A percentile compares a stretch with the other conserved stretches of the same genome.
These are phyloP conservation scores for Caenorhabditis doughertyi DNA, from an alignment of 2,888 invertebrate species.

Conservation along the genomic window DNA sequence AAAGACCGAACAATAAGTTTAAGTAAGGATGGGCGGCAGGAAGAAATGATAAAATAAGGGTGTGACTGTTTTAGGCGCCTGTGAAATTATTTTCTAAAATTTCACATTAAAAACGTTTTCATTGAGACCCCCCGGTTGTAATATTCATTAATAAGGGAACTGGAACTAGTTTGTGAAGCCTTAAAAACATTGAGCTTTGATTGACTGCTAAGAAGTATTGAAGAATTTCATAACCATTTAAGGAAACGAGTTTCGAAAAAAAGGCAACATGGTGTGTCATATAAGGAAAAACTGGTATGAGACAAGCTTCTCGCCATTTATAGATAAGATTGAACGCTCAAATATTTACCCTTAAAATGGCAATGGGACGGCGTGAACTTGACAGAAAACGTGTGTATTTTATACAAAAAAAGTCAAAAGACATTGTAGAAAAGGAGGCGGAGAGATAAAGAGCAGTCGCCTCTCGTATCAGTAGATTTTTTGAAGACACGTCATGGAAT, in stretches of 20 bases:
- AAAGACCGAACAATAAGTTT: neutral
- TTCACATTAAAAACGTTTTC: neutral
- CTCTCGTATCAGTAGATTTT: slow-evolving; percentile 37
- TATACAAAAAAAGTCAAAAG: slow-evolving; percentile 11
- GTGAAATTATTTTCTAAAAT: neutral
- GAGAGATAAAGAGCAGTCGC: slow-evolving; percentile 2
- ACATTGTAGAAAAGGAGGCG: neutral
- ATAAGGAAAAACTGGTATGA: slow-evolving; percentile 13
- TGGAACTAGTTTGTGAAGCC: no score
- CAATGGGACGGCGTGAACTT: slow-evolving; percentile 47
- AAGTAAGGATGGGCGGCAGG: slow-evolving; percentile 7
- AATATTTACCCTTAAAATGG: slow-evolving; percentile 47
- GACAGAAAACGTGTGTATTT: slow-evolving; percentile 48
- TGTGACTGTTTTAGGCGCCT: neutral
- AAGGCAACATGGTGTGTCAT: slow-evolving; percentile 40
- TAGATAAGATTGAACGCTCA: slow-evolving; percentile 57
- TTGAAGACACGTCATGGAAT: slow-evolving; percentile 45
- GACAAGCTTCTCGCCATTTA: slow-evolving; percentile 40
- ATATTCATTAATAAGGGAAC: no score
- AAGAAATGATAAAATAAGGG: slow-evolving; percentile 22
- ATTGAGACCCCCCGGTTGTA: no score
- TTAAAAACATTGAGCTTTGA: neutral
- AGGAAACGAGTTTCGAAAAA: slow-evolving; percentile 9
- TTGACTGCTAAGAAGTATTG: neutral
- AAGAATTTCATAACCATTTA: neutral